Evolutionary conservation across 2,888 invertebrate genomes (phyloP).

Genomic region (Stenolophus ochropezus): DNA sequence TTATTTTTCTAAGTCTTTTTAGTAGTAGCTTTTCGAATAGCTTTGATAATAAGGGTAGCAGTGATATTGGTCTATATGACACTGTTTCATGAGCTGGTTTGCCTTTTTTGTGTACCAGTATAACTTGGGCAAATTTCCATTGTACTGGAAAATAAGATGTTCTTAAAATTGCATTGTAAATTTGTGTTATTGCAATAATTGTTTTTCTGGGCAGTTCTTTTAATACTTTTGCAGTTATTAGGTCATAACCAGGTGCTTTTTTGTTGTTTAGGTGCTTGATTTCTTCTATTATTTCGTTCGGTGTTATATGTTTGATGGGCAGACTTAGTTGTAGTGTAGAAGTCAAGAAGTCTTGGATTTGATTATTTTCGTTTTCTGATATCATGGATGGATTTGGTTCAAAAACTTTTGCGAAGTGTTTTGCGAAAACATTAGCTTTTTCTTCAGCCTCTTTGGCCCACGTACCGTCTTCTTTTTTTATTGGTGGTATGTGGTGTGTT

Average conservation of each 20-base stretch:
- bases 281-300: constrained; percentile 36
- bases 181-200: constrained; percentile 62
- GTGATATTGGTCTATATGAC: constrained; percentile 14
- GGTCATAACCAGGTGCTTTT: constrained; percentile 64
- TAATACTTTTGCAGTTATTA: constrained; percentile 63
- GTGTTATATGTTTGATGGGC: constrained; percentile 41
- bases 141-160: too few relatives aligned
- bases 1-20: neutral
- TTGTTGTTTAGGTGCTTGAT: too few relatives aligned
- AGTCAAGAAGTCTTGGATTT: constrained; percentile 45
- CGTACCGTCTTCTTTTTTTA: too few relatives aligned
- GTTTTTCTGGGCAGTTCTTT: constrained; percentile 64
- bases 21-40: constrained; percentile 1
- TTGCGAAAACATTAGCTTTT: constrained; percentile 63
- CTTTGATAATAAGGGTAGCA: neutral
- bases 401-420: constrained; percentile 62
- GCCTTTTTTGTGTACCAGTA: too few relatives aligned
- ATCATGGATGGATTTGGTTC: constrained; percentile 54
- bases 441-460: constrained; percentile 63
- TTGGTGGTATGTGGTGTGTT: neutral
- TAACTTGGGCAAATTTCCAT: too few relatives aligned
- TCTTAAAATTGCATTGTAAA: too few relatives aligned
- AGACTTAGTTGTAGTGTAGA: constrained; percentile 55
- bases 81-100: too few relatives aligned
- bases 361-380: constrained; percentile 57